A percentile compares a stretch with the other conserved stretches of the same genome.
Conservation (phyloP, 2,797 vertebrate genomes). For the Chiloscyllium punctatum region DNA sequence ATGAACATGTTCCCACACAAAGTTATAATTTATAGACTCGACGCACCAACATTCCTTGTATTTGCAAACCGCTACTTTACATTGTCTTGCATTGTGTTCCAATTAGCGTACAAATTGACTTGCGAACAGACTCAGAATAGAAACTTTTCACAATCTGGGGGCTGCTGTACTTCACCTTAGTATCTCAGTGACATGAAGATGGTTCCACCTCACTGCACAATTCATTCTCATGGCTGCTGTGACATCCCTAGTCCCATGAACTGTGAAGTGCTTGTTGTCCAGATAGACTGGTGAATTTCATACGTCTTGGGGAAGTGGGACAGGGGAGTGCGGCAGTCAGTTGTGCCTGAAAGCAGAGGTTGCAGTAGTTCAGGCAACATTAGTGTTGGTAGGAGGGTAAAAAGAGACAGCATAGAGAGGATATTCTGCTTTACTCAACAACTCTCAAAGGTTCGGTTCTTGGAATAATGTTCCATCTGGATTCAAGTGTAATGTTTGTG, state of each 20-base stretch:
- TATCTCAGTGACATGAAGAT: not conserved
- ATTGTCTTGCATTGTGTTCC: too few relatives aligned
- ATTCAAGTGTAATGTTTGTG: not conserved
- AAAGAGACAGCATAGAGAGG: not conserved
- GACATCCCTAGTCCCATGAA: not conserved
- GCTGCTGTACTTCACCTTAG: not conserved
- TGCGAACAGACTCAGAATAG: too few relatives aligned
- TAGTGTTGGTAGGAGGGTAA: not conserved
- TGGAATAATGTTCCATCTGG: not conserved
- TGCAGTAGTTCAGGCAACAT: not conserved
- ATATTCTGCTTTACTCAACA: not conserved
- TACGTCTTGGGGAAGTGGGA: too few relatives aligned
- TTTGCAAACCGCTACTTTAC: too few relatives aligned
- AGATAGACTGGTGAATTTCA: not conserved
- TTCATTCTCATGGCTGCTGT: not conserved
- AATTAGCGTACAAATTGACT: too few relatives aligned
- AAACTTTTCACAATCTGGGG: too few relatives aligned
- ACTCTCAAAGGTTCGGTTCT: not conserved
- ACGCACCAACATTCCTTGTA: too few relatives aligned
- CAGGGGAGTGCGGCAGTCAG: not conserved
- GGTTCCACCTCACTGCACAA: not conserved
- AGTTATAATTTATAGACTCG: too few relatives aligned
- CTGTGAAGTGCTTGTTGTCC: not conserved
- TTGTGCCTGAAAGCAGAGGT: not conserved
- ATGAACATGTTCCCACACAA: too few relatives aligned